Evolutionary conservation across 2,113 vertebrate genomes (phyloP).

Genomic region (Pomatorhinus ruficollis): DNA sequence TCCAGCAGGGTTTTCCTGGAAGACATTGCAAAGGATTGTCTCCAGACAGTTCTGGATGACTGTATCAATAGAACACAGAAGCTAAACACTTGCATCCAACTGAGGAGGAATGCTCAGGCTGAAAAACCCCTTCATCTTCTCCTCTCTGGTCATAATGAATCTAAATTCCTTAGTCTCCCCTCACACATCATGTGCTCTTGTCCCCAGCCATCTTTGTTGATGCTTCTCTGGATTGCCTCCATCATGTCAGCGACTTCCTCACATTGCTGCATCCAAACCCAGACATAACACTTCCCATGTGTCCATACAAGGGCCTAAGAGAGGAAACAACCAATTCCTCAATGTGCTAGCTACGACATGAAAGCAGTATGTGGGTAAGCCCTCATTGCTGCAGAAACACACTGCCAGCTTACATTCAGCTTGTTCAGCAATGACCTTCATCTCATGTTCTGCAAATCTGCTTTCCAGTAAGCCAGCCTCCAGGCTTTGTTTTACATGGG

Average conservation of each 20-base stretch:
- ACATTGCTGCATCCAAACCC: not conserved
- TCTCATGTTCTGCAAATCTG: not conserved
- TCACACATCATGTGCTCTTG: not conserved
- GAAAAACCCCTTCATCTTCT: not conserved
- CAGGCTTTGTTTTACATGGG: not conserved
- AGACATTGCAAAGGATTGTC: not conserved
- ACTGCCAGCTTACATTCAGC: accelerated
- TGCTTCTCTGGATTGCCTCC: not conserved
- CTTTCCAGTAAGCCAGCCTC: not conserved
- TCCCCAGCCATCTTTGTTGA: not conserved
- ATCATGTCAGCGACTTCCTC: not conserved
- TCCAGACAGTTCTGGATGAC: accelerated
- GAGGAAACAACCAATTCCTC: not conserved
- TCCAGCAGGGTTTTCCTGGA: not conserved
- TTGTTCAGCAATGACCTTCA: not conserved
- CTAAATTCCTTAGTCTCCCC: not conserved
- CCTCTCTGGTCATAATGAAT: not conserved
- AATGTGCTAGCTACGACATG: not conserved
- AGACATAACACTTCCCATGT: not conserved
- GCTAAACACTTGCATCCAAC: not conserved
- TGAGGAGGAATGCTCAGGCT: not conserved
- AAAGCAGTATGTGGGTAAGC: not conserved
- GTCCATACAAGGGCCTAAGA: not conserved
- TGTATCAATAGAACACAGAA: not conserved
- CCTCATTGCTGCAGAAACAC: not conserved